Evolutionary conservation across 2,888 invertebrate genomes (phyloP), one percentile per base, ranked within the genome.

Genomic region (Smittia sp.): DNA sequence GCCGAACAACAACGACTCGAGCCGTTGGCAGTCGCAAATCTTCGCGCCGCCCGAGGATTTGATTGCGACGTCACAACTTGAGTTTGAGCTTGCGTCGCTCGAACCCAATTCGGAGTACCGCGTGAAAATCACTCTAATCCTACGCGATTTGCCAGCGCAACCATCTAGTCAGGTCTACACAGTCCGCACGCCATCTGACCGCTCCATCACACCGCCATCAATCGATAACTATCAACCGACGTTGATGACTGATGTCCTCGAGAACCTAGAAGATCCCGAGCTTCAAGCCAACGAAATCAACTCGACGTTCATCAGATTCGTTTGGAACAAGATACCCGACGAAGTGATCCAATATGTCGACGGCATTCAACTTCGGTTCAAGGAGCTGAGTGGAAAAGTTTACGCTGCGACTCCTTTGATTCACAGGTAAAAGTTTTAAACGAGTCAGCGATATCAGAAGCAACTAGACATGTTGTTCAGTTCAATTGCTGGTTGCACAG

Each of bases 21-120:
- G 88, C 0, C 86, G 86, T 4, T 95, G 95, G 95, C 87, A 90
- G 77, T 87, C 90, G 0, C 93, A 94, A 85, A 90, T 92, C 18
- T 93, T 94, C 78, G 93, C 94, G 0, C 93, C 94, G 11, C 92
- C 93, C 0, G 90, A 92, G 76, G 93, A 94, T 79, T 83, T 94
- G 4, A 90, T 96, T 74, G 92, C 92, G 0, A 93, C 93, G 4
- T 89, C 91, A 3, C 92, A 94, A 75, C 83, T 95, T 75, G 94
- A 94, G 81, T 93, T 95, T 83, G 89, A 93, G 75, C 82, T 95
- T 69, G 86, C 89, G 9, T 89, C 89, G 1, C 83, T 96, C 68
- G 87, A 89, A 77, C 89, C 94, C 0, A 89, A 91, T 75, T 93
- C 93, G 0, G 86, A 88, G 39, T 95, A 96, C 80, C 90, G 89